Percentiles rank a stretch among this genome's conserved stretches.
Conservation (phyloP, 2,113 vertebrate genomes). For the Ariopsis seemanni region DNA sequence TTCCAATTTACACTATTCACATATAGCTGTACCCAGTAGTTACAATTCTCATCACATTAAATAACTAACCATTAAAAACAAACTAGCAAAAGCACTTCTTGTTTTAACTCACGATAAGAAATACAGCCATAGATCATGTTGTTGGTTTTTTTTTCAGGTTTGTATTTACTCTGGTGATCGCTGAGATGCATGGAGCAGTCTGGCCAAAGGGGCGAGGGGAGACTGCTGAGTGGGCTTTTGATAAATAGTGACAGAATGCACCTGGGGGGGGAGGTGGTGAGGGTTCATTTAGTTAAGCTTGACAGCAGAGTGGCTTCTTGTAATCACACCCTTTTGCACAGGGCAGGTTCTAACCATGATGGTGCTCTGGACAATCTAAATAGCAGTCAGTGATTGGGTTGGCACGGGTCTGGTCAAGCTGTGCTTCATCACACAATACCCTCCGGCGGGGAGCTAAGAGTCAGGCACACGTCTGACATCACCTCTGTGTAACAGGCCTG, state of each 20-base stretch:
- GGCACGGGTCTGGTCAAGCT: slow-evolving; percentile 60
- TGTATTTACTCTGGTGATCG: slow-evolving; percentile 61
- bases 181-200: slow-evolving; percentile 64
- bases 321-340: slow-evolving; percentile 37
- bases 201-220: slow-evolving; percentile 82
- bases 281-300: slow-evolving; percentile 36
- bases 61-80: slow-evolving; percentile 83
- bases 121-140: slow-evolving; percentile 52
- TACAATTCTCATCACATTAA: slow-evolving; percentile 80
- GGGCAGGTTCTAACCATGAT: slow-evolving; percentile 42
- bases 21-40: slow-evolving; percentile 82
- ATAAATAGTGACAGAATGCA: slow-evolving; percentile 55
- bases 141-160: slow-evolving; percentile 8
- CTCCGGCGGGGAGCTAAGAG: slow-evolving; percentile 22
- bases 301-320: slow-evolving; percentile 41
- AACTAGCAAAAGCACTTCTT: slow-evolving; percentile 61
- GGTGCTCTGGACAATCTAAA: slow-evolving; percentile 46
- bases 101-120: slow-evolving; percentile 51
- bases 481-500: slow-evolving; percentile 1
- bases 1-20: slow-evolving; percentile 96
- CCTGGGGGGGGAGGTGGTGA: slow-evolving; percentile 18
- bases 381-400: slow-evolving; percentile 54
- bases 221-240: slow-evolving; percentile 45
- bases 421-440: slow-evolving; percentile 42
- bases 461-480: not conserved